phyloP scores from a whole-genome alignment of 2,888 invertebrate genomes.

The Hemaris fuciformis region DNA sequence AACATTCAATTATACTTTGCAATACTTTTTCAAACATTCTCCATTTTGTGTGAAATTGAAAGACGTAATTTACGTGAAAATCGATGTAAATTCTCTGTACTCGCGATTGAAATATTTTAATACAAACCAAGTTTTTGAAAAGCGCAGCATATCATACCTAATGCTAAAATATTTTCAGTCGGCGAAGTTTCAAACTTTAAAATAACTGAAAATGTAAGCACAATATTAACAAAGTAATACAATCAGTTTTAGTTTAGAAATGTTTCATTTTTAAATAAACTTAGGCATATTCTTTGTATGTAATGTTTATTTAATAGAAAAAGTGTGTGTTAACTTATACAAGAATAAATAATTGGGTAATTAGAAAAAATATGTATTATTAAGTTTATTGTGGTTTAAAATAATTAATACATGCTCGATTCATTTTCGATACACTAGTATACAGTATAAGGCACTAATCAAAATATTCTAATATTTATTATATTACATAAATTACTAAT shows the following conservation, averaged over 20 bases:
- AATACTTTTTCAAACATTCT: neutral
- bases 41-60: neutral
- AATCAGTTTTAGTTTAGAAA: neutral
- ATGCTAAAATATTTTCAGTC: neutral
- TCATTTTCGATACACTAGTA: no score
- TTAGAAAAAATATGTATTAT: no score
- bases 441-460: no score
- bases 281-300: neutral
- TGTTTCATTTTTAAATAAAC: neutral
- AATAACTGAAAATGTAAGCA: neutral
- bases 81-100: neutral
- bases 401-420: no score
- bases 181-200: neutral
- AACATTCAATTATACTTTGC: slow-evolving; percentile 38
- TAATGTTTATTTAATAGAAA: neutral
- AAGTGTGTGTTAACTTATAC: no score
- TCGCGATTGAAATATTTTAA: slow-evolving; percentile 2
- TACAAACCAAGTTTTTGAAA: slow-evolving; percentile 2
- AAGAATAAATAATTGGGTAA: no score
- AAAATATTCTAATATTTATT: no score
- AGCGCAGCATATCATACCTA: neutral
- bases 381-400: no score
- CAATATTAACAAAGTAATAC: neutral
- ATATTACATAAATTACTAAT: no score
- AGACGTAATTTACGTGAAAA: slow-evolving; percentile 4